A percentile compares a stretch with the other conserved stretches of the same genome.
Evolutionary conservation across 2,797 vertebrate species (phyloP).

Genomic region (Pristis pectinata): DNA sequence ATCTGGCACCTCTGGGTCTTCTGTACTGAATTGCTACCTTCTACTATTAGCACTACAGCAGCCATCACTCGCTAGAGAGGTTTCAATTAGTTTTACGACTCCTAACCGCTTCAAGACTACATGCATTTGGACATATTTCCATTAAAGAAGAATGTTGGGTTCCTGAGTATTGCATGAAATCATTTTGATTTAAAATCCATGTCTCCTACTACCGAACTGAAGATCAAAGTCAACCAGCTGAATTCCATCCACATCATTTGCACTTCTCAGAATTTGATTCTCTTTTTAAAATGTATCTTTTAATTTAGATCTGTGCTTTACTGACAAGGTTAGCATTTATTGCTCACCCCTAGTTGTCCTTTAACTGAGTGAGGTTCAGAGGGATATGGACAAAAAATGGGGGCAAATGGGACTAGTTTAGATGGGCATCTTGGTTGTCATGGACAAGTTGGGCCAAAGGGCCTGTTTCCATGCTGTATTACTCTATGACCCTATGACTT

Average conservation of each 20-base stretch:
- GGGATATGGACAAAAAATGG: no score
- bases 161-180: not conserved
- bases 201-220: not conserved
- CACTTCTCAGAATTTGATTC: not conserved
- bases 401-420: no score
- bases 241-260: not conserved
- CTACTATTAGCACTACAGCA: not conserved
- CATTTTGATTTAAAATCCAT: not conserved
- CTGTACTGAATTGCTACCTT: not conserved
- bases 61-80: not conserved
- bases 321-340: no score
- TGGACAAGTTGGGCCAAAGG: no score
- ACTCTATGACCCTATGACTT: no score
- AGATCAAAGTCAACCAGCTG: not conserved
- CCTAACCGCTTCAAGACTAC: not conserved
- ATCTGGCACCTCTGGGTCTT: not conserved
- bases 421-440: no score
- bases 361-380: no score
- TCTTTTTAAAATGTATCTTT: no score
- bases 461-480: no score
- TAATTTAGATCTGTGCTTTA: no score
- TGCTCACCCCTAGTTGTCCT: no score
- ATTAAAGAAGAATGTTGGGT: not conserved
- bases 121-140: not conserved
- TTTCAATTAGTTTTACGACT: not conserved